A percentile compares a stretch with the other conserved stretches of the same genome.
phyloP scores from a whole-genome alignment of 2,888 invertebrate genomes.

The Erynnis tages region DNA sequence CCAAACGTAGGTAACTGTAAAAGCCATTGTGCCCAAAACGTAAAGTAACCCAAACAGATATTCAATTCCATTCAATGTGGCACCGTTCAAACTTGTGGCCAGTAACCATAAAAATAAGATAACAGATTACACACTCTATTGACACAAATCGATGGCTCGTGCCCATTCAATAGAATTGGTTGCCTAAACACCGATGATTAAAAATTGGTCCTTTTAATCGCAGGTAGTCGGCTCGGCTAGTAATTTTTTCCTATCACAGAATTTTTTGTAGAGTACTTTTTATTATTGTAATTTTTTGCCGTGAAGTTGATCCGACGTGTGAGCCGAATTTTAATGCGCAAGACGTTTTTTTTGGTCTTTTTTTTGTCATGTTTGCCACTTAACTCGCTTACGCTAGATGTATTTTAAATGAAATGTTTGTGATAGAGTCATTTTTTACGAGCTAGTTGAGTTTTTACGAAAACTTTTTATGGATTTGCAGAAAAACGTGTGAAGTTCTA shows the following conservation, averaged over 20 bases:
- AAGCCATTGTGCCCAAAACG: no score
- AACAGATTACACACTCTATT: neutral
- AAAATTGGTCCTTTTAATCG: slow-evolving; percentile 11
- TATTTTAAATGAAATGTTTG: slow-evolving; percentile 51
- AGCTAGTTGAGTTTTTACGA: slow-evolving; percentile 29
- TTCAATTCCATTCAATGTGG: no score
- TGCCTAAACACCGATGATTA: slow-evolving; percentile 6
- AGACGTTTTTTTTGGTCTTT: slow-evolving; percentile 44
- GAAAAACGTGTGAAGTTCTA: slow-evolving; percentile 48
- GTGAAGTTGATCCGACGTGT: slow-evolving; percentile 49
- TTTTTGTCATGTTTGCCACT: slow-evolving; percentile 44
- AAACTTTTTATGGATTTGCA: slow-evolving; percentile 1
- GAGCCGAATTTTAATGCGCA: slow-evolving; percentile 53
- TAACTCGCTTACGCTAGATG: slow-evolving; percentile 56
- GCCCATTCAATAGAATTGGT: slow-evolving; percentile 13
- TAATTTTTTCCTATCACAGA: no score
- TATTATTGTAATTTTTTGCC: slow-evolving; percentile 36
- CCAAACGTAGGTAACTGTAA: no score
- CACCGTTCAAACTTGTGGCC: neutral
- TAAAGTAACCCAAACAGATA: no score
- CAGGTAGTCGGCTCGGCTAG: slow-evolving; percentile 18
- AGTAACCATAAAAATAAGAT: neutral
- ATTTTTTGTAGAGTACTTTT: slow-evolving; percentile 30
- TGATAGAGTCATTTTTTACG: slow-evolving; percentile 42
- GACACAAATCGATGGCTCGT: slow-evolving; percentile 21